Percentiles rank a stretch among this genome's conserved stretches.
These are phyloP conservation scores for Aplodontia rufa DNA, from an alignment of 2,113 vertebrate species.

Conservation along the genomic window DNA sequence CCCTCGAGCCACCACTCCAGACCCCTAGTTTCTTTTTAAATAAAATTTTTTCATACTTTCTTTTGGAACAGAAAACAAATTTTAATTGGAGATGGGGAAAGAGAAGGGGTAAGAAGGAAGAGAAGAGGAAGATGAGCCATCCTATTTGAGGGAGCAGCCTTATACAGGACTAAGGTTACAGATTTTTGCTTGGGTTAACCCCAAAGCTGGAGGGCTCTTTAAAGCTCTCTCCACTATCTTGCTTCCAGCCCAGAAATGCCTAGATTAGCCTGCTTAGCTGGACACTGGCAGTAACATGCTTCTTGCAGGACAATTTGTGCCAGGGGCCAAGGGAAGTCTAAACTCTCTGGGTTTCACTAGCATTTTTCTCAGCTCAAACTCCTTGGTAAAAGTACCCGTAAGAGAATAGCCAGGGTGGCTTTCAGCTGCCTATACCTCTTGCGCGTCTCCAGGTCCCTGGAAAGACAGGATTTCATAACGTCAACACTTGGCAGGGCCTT, in stretches of 20 bases:
- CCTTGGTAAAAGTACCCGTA: background rate
- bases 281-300: background rate
- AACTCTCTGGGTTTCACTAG: background rate
- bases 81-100: background rate
- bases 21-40: background rate
- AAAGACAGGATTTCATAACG: background rate
- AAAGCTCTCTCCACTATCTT: background rate
- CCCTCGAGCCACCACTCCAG: too few relatives aligned
- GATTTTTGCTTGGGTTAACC: background rate
- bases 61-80: background rate
- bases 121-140: background rate
- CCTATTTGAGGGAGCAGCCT: background rate
- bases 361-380: background rate
- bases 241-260: background rate
- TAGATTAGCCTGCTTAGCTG: background rate
- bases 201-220: background rate
- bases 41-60: background rate
- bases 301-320: background rate
- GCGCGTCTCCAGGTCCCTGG: background rate
- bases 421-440: background rate
- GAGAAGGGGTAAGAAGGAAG: background rate
- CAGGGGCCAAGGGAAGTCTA: background rate
- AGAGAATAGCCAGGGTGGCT: background rate
- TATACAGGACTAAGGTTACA: background rate
- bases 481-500: background rate